Percentiles rank a stretch among this genome's conserved stretches.
phyloP scores from a whole-genome alignment of 2,888 invertebrate genomes.

The Acanthosepion pharaonis region DNA sequence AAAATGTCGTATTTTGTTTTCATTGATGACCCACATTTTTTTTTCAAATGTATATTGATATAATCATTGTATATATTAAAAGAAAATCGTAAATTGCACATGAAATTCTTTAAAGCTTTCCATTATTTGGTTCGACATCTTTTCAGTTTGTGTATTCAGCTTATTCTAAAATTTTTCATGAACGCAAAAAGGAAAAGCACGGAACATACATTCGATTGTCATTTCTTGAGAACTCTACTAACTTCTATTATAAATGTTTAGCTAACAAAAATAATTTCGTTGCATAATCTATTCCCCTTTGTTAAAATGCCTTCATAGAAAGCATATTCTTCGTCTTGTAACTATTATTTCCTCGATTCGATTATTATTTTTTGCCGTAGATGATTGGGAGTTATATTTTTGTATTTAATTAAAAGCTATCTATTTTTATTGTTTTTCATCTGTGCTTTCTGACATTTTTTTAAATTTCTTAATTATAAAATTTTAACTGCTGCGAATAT shows the following conservation, averaged over 20 bases:
- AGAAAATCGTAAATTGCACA: too few species aligned
- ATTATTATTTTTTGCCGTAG: not conserved
- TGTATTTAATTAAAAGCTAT: not conserved
- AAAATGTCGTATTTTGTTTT: not conserved
- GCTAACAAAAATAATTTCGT: not conserved
- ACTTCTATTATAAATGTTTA: not conserved
- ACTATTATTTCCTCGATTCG: not conserved
- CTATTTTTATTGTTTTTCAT: not conserved
- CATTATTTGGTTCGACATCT: not conserved
- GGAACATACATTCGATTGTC: not conserved
- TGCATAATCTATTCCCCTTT: not conserved
- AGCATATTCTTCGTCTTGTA: not conserved
- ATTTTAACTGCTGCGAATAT: not conserved
- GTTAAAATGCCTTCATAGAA: not conserved
- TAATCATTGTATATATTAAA: too few species aligned
- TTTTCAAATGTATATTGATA: not conserved
- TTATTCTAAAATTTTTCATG: not conserved
- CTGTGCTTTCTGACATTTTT: not conserved
- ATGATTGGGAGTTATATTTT: not conserved
- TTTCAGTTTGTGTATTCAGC: not conserved
- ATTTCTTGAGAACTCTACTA: not conserved
- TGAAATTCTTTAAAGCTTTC: too few species aligned
- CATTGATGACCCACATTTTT: not conserved
- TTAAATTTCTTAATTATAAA: not conserved
- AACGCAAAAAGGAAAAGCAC: not conserved